phyloP scores from a whole-genome alignment of 2,113 vertebrate species.

The Pedionomus torquatus region DNA sequence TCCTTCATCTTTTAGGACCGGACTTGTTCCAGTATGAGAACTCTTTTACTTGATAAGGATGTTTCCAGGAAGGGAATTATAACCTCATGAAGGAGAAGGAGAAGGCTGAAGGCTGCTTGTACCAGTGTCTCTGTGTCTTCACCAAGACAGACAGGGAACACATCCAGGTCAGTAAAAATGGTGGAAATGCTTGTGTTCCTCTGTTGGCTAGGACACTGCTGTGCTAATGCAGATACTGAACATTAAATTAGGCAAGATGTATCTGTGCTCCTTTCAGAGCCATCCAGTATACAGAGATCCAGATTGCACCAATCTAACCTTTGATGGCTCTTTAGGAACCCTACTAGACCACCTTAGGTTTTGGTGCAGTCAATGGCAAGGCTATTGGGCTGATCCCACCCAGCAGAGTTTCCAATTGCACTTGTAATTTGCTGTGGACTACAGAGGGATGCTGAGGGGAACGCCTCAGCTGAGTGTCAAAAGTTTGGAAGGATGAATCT shows the following conservation, averaged over 20 bases:
- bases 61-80: background rate
- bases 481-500: background rate
- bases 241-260: background rate
- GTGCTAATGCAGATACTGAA: background rate
- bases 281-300: background rate
- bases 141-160: background rate
- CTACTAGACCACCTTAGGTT: background rate
- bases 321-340: background rate
- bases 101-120: background rate
- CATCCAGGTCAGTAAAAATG: background rate
- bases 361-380: background rate
- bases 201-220: background rate
- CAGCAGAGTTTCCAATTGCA: background rate
- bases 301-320: background rate
- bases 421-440: background rate
- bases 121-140: background rate
- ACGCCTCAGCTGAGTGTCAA: background rate
- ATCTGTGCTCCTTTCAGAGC: background rate
- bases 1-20: background rate
- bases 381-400: rapidly evolving
- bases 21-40: background rate
- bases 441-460: background rate
- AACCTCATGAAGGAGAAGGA: background rate
- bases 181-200: background rate
- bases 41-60: background rate